Percentiles rank a stretch among this genome's conserved stretches.
Evolutionary conservation across 2,888 invertebrate genomes (phyloP).

Genomic region (Heliconius cydno): DNA sequence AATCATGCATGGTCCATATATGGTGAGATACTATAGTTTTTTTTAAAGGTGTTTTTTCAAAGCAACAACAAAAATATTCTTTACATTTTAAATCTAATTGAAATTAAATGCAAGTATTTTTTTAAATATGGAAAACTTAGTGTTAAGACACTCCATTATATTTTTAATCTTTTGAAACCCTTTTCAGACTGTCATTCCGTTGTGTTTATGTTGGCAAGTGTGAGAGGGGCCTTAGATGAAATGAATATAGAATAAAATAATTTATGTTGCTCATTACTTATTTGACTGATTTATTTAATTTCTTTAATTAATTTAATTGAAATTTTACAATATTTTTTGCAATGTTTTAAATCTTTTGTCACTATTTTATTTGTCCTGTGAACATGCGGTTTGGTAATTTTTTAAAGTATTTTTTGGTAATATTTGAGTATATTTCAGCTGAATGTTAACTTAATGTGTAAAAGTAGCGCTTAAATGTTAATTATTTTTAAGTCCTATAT

Average conservation of each 20-base stretch:
- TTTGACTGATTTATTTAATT: conserved; percentile 25
- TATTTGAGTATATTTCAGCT: conserved; percentile 37
- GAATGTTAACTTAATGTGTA: conserved; percentile 69
- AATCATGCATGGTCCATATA: no score
- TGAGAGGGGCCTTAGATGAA: conserved; percentile 41
- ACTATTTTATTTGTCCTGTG: background rate
- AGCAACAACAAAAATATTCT: no score
- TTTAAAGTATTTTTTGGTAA: conserved; percentile 40
- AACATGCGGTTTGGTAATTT: conserved; percentile 23
- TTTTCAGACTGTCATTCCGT: conserved; percentile 3
- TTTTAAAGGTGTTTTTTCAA: no score
- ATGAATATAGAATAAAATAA: conserved; percentile 23
- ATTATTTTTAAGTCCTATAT: conserved; percentile 76
- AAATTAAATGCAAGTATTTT: no score
- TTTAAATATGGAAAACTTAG: no score
- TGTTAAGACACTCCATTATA: no score
- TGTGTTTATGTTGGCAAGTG: conserved; percentile 38
- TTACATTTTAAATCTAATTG: no score
- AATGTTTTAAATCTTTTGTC: background rate
- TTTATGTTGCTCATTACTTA: background rate
- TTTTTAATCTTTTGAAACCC: background rate
- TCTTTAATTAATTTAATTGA: background rate
- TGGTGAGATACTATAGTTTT: no score
- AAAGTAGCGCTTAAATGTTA: conserved; percentile 72
- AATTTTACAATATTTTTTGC: background rate